Evolutionary conservation across 2,888 invertebrate species (phyloP).

Genomic region (Ashinkailepas kermadecensis): DNA sequence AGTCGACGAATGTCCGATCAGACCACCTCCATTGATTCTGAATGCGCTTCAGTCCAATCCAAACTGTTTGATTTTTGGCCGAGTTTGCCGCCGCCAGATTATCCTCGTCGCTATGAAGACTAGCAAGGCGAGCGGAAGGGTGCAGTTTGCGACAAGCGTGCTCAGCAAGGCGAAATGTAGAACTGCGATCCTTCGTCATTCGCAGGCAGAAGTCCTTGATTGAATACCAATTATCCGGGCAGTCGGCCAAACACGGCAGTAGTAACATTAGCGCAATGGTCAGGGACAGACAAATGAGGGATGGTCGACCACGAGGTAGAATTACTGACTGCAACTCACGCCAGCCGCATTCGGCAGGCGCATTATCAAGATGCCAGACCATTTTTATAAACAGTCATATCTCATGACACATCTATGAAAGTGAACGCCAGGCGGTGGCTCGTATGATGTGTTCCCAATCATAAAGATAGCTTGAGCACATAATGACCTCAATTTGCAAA

Average conservation of each 20-base stretch:
- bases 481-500: no score
- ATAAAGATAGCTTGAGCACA: no score
- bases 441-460: no score
- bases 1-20: background rate
- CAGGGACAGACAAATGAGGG: no score
- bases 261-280: background rate
- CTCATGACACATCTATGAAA: no score
- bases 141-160: background rate
- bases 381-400: no score
- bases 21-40: background rate
- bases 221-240: background rate
- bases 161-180: background rate
- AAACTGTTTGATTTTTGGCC: background rate
- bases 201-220: background rate
- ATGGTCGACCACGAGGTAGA: no score
- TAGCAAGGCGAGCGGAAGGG: slow-evolving; percentile 1
- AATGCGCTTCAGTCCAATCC: background rate
- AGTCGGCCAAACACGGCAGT: background rate
- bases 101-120: background rate
- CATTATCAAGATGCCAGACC: no score
- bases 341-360: no score
- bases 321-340: no score
- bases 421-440: no score
- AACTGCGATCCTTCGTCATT: background rate
- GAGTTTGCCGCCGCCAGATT: background rate